phyloP scores from a whole-genome alignment of 2,113 vertebrate species.

The Eublepharis macularius region DNA sequence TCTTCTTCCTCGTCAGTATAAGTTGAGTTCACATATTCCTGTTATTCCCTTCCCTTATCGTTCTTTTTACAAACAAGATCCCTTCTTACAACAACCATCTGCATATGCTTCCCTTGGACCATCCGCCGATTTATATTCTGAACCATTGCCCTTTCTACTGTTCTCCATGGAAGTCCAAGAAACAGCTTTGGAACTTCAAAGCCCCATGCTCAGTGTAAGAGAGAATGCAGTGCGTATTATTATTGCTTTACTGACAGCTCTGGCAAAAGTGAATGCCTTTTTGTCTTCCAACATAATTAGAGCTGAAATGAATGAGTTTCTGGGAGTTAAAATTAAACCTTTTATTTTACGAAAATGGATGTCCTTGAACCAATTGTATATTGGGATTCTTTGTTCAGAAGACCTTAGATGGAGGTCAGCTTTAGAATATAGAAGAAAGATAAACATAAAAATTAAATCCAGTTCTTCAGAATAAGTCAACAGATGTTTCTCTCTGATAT shows the following conservation, averaged over 20 bases:
- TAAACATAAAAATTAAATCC: neutral
- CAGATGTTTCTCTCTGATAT: neutral
- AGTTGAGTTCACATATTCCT: neutral
- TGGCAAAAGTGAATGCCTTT: neutral
- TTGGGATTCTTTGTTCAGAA: neutral
- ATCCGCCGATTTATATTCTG: neutral
- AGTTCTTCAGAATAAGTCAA: neutral
- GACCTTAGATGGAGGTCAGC: neutral
- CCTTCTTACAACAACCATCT: neutral
- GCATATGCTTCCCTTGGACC: neutral
- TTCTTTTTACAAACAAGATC: neutral
- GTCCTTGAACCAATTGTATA: neutral
- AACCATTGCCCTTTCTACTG: neutral
- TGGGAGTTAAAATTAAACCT: constrained; percentile 24
- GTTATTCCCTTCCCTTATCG: no score
- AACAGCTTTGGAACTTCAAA: neutral
- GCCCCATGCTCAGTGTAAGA: neutral
- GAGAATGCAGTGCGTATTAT: neutral
- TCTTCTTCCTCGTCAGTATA: neutral
- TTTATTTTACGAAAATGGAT: constrained; percentile 13
- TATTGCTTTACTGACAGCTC: neutral
- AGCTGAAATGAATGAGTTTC: neutral
- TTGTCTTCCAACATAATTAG: constrained; percentile 22
- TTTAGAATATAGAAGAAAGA: constrained; percentile 1
- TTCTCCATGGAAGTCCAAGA: neutral